These are phyloP conservation scores for Oppia nitens DNA, from an alignment of 1,140 invertebrate genomes.

Conservation along the genomic window DNA sequence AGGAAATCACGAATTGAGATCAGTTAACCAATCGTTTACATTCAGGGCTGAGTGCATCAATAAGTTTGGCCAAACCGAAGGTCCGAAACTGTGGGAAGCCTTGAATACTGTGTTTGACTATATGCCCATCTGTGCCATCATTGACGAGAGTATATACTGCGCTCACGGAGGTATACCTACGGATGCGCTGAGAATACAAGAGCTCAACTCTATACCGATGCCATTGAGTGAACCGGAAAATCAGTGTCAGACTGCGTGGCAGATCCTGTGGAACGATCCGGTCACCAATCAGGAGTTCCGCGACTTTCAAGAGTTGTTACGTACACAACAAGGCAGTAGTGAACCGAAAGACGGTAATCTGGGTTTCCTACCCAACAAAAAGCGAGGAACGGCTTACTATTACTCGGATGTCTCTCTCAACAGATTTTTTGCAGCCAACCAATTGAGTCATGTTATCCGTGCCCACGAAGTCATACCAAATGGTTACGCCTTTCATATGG, in stretches of 20 bases:
- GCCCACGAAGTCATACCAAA: slow-evolving; percentile 46
- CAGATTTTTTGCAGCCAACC: slow-evolving; percentile 42
- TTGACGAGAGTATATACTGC: slow-evolving; percentile 48
- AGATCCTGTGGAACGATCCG: slow-evolving; percentile 60
- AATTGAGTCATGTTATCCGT: slow-evolving; percentile 45
- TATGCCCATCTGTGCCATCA: slow-evolving; percentile 47
- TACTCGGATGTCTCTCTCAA: slow-evolving; percentile 48
- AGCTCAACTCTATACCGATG: slow-evolving; percentile 41
- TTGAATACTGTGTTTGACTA: slow-evolving; percentile 52
- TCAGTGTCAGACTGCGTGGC: slow-evolving; percentile 50
- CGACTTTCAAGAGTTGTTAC: slow-evolving; percentile 8
- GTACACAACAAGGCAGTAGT: slow-evolving; percentile 1
- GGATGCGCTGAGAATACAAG: slow-evolving; percentile 34
- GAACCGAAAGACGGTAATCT: slow-evolving; percentile 22
- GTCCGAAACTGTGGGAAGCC: slow-evolving; percentile 43
- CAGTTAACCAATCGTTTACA: slow-evolving; percentile 49
- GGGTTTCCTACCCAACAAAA: slow-evolving; percentile 47
- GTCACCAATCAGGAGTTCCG: slow-evolving; percentile 24
- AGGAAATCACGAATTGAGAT: slow-evolving; percentile 46
- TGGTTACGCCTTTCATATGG: slow-evolving; percentile 31
- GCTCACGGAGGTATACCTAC: slow-evolving; percentile 55
- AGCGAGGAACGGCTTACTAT: slow-evolving; percentile 50
- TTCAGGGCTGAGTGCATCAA: slow-evolving; percentile 44
- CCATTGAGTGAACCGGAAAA: slow-evolving; percentile 43
- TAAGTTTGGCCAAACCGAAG: slow-evolving; percentile 46